These are phyloP conservation scores for Eudasyphora cyanicolor DNA, from an alignment of 2,888 invertebrate genomes.

Conservation along the genomic window DNA sequence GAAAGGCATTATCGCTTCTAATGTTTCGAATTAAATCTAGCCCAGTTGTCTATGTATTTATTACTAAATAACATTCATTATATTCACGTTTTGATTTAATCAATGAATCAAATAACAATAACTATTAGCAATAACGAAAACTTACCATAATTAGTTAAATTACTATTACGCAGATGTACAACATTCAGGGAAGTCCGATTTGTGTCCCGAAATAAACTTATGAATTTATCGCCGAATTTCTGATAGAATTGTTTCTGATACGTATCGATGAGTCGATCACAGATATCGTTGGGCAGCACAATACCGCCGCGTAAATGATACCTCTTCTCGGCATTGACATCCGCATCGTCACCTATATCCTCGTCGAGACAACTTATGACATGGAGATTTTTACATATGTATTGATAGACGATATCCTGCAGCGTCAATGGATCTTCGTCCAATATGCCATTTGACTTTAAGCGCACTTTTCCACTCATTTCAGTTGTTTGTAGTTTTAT, in stretches of 20 bases:
- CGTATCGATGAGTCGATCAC: slow-evolving; percentile 82
- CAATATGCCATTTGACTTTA: slow-evolving; percentile 79
- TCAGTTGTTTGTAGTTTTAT: slow-evolving; percentile 14
- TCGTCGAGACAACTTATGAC: slow-evolving; percentile 73
- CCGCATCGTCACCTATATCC: slow-evolving; percentile 68
- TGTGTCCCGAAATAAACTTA: slow-evolving; percentile 87
- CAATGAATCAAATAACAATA: too few species aligned
- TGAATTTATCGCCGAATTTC: slow-evolving; percentile 85
- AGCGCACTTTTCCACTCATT: slow-evolving; percentile 80
- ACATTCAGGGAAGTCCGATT: slow-evolving; percentile 85
- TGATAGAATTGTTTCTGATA: slow-evolving; percentile 79
- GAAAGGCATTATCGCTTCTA: neutral
- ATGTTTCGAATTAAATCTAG: neutral
- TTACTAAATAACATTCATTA: too few species aligned
- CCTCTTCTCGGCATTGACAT: slow-evolving; percentile 73
- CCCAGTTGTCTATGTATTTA: neutral
- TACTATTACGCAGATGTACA: slow-evolving; percentile 86
- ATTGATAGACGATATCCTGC: slow-evolving; percentile 78
- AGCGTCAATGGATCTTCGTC: slow-evolving; percentile 79
- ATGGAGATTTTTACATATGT: slow-evolving; percentile 77
- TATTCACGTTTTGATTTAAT: too few species aligned
- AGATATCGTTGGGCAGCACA: slow-evolving; percentile 86
- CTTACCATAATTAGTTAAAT: slow-evolving; percentile 85
- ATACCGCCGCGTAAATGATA: slow-evolving; percentile 82
- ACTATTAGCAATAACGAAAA: slow-evolving; percentile 7